Evolutionary conservation across 1,140 invertebrate species (phyloP).

Genomic region (Thaumatotibia leucotreta): DNA sequence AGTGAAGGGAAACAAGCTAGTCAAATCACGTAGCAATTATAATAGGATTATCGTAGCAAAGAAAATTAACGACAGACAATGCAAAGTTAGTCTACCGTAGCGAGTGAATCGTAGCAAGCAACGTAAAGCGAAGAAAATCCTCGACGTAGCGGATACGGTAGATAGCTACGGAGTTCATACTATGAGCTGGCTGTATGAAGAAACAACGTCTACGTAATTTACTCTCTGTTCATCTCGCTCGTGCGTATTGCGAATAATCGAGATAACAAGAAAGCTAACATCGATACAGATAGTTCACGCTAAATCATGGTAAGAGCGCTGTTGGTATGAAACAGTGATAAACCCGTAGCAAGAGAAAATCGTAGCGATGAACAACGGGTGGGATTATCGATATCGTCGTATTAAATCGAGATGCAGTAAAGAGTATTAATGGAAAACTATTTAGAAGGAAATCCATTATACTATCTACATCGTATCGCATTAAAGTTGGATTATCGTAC

Average conservation of each 20-base stretch:
- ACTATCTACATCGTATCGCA: too few relatives aligned
- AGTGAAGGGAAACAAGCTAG: too few relatives aligned
- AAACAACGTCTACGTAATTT: too few relatives aligned
- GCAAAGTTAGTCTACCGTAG: not conserved
- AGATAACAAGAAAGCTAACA: too few relatives aligned
- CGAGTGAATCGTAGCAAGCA: not conserved
- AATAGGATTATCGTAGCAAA: not conserved
- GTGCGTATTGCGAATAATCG: too few relatives aligned
- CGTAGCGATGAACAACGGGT: not conserved
- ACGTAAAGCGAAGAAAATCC: not conserved
- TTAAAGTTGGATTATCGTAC: too few relatives aligned
- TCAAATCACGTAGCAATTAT: too few relatives aligned
- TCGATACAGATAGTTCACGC: too few relatives aligned
- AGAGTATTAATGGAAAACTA: not conserved
- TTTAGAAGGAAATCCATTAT: not conserved
- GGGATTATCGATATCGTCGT: not conserved
- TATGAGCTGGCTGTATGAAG: too few relatives aligned
- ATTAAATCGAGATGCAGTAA: not conserved
- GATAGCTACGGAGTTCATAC: too few relatives aligned
- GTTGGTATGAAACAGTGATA: not conserved
- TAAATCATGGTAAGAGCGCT: too few relatives aligned
- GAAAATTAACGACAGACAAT: not conserved
- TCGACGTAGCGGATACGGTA: not conserved
- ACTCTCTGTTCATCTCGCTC: not conserved
- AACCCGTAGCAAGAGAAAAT: not conserved